phyloP scores from a whole-genome alignment of 2,888 invertebrate genomes.

The Hofmannophila pseudospretella region DNA sequence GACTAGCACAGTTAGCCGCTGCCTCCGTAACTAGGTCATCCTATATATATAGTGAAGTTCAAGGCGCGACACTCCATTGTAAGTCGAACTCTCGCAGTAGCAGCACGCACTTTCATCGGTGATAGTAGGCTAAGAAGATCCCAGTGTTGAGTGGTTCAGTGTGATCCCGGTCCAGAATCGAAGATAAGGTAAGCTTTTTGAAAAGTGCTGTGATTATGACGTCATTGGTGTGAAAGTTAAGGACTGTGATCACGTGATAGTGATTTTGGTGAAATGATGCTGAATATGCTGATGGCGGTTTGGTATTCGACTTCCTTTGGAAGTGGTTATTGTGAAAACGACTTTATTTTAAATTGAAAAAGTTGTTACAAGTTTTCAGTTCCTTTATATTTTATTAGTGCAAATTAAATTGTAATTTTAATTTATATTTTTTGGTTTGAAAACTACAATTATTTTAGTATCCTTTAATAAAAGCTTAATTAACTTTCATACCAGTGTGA shows the following conservation, averaged over 20 bases:
- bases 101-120: constrained; percentile 73
- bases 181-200: constrained; percentile 54
- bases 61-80: constrained; percentile 83
- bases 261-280: constrained; percentile 23
- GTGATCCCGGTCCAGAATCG: constrained; percentile 45
- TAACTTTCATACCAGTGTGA: no score
- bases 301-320: not conserved
- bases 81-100: constrained; percentile 66
- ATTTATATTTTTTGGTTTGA: no score
- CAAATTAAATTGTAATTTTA: no score
- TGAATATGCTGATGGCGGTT: not conserved
- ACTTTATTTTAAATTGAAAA: no score
- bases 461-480: no score
- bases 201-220: not conserved
- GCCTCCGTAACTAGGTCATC: constrained; percentile 86
- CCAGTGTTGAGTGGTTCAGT: constrained; percentile 67
- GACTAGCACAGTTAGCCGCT: constrained; percentile 68
- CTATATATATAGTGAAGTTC: constrained; percentile 91
- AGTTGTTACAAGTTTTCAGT: no score
- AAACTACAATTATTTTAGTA: no score
- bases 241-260: constrained; percentile 5
- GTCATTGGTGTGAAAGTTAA: not conserved
- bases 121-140: constrained; percentile 49
- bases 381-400: no score
- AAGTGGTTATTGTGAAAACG: no score